phyloP scores from a whole-genome alignment of 2,888 invertebrate genomes.

The Frankliniella intonsa region DNA sequence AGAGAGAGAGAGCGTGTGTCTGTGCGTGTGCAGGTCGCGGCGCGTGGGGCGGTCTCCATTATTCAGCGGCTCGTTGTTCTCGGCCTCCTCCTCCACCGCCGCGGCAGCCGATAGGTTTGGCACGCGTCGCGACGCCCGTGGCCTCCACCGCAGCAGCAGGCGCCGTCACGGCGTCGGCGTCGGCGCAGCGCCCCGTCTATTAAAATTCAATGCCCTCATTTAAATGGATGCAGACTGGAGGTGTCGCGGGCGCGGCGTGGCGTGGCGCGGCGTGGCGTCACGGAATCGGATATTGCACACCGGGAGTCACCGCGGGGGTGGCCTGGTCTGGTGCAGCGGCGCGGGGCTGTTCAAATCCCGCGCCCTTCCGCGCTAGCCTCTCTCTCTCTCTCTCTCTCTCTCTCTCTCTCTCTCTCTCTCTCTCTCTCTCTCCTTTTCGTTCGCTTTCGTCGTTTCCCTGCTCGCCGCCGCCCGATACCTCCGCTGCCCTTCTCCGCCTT shows the following conservation, averaged over 20 bases:
- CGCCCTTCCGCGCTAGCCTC: too few relatives aligned
- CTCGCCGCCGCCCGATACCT: background rate
- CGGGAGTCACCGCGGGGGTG: background rate
- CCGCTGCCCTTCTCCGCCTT: background rate
- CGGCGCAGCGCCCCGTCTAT: background rate
- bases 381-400: background rate
- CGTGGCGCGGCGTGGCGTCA: background rate
- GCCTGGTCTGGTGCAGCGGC: background rate
- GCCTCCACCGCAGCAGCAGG: too few relatives aligned
- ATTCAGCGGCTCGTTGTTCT: background rate
- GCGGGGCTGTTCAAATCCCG: background rate
- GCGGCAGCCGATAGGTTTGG: too few relatives aligned
- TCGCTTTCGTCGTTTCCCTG: background rate
- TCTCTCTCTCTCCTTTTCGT: background rate
- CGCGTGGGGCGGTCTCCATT: background rate
- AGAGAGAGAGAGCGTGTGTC: too few relatives aligned
- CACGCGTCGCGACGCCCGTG: too few relatives aligned
- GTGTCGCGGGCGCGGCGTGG: background rate
- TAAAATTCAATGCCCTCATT: conserved; percentile 25
- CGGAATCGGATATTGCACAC: background rate
- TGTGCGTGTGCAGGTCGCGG: too few relatives aligned
- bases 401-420: too few relatives aligned
- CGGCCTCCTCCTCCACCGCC: background rate
- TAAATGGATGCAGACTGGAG: conserved; percentile 12
- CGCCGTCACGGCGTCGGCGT: too few relatives aligned